Evolutionary conservation across 2,797 vertebrate species (phyloP).

Genomic region (Gadopsis bispinosus): DNA sequence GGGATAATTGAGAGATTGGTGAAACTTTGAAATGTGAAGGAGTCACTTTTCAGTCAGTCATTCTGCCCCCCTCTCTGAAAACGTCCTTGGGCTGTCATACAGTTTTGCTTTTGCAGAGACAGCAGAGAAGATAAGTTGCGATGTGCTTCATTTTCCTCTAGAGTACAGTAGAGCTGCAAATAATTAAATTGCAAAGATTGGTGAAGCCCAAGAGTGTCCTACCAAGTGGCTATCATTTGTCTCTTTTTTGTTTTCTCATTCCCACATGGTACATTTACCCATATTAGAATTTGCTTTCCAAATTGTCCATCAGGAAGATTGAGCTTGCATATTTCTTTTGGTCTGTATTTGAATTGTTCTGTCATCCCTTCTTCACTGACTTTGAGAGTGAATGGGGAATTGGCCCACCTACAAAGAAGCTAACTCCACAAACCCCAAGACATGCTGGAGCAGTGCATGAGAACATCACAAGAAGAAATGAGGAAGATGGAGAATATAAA

Average conservation of each 20-base stretch:
- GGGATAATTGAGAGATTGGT: not conserved
- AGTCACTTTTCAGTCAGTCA: not conserved
- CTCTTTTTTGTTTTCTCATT: conserved; percentile 6
- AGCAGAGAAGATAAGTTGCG: conserved; percentile 26
- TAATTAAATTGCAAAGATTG: conserved; percentile 9
- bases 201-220: not conserved
- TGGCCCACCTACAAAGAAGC: not conserved
- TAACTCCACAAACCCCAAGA: conserved; percentile 21
- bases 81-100: conserved; percentile 42
- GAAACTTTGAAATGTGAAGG: not conserved
- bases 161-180: conserved; percentile 71
- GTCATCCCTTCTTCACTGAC: not conserved
- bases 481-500: conserved; percentile 17
- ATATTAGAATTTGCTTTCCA: conserved; percentile 1
- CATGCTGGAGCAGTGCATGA: conserved; percentile 9
- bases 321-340: not conserved
- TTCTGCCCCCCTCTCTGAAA: not conserved
- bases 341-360: not conserved
- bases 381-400: conserved; percentile 11
- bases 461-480: conserved; percentile 35
- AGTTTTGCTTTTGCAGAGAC: conserved; percentile 10
- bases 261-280: conserved; percentile 10
- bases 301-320: conserved; percentile 1
- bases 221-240: not conserved
- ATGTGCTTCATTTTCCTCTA: conserved; percentile 54